phyloP scores from a whole-genome alignment of 2,797 vertebrate genomes.

The Botia almorhae region DNA sequence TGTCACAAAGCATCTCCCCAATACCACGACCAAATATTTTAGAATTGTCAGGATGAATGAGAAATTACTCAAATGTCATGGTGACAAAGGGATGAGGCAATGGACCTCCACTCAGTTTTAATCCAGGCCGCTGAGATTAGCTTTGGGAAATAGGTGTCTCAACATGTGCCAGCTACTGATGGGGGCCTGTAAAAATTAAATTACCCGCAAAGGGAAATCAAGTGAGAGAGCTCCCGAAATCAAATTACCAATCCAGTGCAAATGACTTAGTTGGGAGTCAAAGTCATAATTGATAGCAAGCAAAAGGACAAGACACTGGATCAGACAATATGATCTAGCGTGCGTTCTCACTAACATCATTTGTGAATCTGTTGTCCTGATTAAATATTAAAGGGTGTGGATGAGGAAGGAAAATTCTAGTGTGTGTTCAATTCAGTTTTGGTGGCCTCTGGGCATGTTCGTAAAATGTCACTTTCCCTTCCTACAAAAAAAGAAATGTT shows the following conservation, averaged over 20 bases:
- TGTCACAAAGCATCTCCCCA: background rate
- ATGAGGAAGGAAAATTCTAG: constrained; percentile 62
- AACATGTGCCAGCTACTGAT: constrained; percentile 79
- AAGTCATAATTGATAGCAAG: constrained; percentile 85
- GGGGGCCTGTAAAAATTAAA: constrained; percentile 81
- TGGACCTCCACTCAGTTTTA: constrained; percentile 73
- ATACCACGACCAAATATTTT: background rate
- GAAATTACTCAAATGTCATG: constrained; percentile 57
- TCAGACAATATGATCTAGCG: constrained; percentile 80
- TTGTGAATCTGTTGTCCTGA: constrained; percentile 77
- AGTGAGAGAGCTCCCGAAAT: constrained; percentile 78
- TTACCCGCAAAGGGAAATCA: constrained; percentile 85
- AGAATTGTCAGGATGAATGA: constrained; percentile 16
- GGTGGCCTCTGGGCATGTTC: constrained; percentile 45
- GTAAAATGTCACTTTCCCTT: too few relatives aligned
- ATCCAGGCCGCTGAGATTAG: constrained; percentile 79
- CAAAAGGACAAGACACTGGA: constrained; percentile 73
- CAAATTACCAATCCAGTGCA: constrained; percentile 81
- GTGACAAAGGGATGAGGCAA: constrained; percentile 45
- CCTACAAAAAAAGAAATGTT: constrained; percentile 41
- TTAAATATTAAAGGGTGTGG: constrained; percentile 81
- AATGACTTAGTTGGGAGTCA: constrained; percentile 84
- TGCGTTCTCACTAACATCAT: constrained; percentile 76
- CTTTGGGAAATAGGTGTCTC: constrained; percentile 79
- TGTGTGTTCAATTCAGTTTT: constrained; percentile 61